Evolutionary conservation across 2,888 invertebrate genomes (phyloP).

Genomic region (Calameuta filiformis): DNA sequence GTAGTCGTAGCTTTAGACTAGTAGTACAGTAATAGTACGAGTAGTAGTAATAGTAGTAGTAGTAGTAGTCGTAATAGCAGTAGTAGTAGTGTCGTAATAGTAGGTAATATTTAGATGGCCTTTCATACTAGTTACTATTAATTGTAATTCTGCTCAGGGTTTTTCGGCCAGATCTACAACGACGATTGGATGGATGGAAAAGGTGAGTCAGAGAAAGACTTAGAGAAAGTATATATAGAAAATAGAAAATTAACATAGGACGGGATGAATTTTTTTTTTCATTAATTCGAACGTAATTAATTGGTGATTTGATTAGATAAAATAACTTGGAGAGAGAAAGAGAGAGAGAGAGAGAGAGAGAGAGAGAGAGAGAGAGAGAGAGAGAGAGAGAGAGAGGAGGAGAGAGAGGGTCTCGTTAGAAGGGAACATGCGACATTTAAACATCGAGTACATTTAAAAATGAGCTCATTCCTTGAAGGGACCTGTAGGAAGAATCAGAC

Average conservation of each 20-base stretch:
- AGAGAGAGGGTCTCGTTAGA: constrained; percentile 44
- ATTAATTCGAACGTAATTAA: no score
- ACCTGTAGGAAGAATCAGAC: constrained; percentile 1
- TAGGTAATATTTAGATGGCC: neutral
- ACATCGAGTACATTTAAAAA: constrained; percentile 51
- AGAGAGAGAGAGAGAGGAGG: constrained; percentile 39
- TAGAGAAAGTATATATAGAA: no score
- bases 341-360: constrained; percentile 29
- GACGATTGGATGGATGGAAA: no score
- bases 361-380: constrained; percentile 38
- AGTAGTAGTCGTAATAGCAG: constrained; percentile 13
- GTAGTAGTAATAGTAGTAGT: constrained; percentile 27
- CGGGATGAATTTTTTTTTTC: no score
- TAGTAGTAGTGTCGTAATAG: constrained; percentile 2
- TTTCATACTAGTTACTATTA: no score
- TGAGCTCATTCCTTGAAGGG: constrained; percentile 22
- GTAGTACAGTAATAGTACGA: constrained; percentile 24
- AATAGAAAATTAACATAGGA: no score
- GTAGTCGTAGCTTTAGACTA: constrained; percentile 24
- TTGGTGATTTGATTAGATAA: neutral
- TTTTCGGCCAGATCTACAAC: no score
- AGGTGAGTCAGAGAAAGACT: no score
- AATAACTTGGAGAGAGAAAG: constrained; percentile 21
- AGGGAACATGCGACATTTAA: constrained; percentile 62
- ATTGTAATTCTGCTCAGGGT: no score